Evolutionary conservation across 2,888 invertebrate genomes (phyloP), one percentile per base, ranked within the genome.

Genomic region (Limnephilus marmoratus): DNA sequence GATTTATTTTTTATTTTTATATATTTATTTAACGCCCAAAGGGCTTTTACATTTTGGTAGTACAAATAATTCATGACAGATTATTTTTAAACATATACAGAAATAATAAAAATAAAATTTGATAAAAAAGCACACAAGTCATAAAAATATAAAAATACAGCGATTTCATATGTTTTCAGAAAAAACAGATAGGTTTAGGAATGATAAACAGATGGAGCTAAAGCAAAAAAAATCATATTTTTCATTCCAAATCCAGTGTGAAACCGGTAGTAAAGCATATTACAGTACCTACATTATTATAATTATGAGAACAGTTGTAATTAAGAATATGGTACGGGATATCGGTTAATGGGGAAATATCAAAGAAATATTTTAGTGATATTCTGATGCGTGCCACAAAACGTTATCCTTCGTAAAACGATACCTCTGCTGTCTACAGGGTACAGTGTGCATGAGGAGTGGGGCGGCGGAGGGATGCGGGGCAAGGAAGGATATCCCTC

Each of bases 401-500:
- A 83, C 37, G 24, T 92, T 92, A 92, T 45, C 18, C n/a, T 9
- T 45, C 37, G 37, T 45, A 29, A 87, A 45, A 9, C 31, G 18
- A n/a, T 29, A 37, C 45, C 31, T 53, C 31, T 53, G 31, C 87
- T n/a, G 53, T 87, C 24, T 41, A 87, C 18, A 11, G 53, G 9
- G 31, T n/a, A 37, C 87, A 31, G 37, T 45, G 53, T 87, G n/a
- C 31, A 9, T n/a, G 87, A 82, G 45, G 18, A 86, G 93, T 83
- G 93, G 90, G 94, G 94, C 94, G 93, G 94, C 93, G 93, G 93
- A 93, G 93, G 94, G 93, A 86, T 94, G 68, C 68, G 93, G 92
- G 93, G 93, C 87, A 81, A 93, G 90, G 92, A 88, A 90, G 92
- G 92, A 87, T 92, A 90, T 92, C 87, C 92, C 92, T 85, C 81